Evolutionary conservation across 23 tunicate species (phyloP).

Genomic region (Ascidia mentula): DNA sequence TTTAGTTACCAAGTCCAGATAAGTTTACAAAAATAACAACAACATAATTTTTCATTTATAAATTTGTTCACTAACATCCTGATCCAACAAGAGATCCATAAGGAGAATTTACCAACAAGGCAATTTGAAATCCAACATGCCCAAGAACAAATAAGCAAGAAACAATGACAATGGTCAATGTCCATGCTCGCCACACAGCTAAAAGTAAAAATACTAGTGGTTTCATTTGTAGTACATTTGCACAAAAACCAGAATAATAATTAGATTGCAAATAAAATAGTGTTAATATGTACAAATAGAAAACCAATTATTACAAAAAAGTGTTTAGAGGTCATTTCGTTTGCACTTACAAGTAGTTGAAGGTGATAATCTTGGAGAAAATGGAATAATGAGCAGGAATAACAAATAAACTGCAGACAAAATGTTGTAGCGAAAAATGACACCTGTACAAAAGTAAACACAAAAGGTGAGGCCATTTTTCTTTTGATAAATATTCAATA

Average conservation of each 20-base stretch:
- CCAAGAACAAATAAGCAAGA: constrained; percentile 66
- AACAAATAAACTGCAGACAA: constrained; percentile 71
- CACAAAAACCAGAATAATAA: not conserved
- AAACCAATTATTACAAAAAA: too few relatives aligned
- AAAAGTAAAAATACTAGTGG: not conserved
- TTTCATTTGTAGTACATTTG: not conserved
- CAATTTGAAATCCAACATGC: constrained; percentile 76
- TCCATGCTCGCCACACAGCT: constrained; percentile 53
- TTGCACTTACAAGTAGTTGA: constrained; percentile 31
- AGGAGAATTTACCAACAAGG: constrained; percentile 46
- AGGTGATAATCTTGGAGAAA: constrained; percentile 39
- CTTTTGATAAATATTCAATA: too few relatives aligned
- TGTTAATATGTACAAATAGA: not conserved
- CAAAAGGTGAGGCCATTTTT: too few relatives aligned
- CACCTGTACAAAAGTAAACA: constrained; percentile 47
- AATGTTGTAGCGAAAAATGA: constrained; percentile 85
- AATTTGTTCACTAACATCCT: constrained; percentile 82
- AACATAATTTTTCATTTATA: too few relatives aligned
- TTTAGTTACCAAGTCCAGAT: too few relatives aligned
- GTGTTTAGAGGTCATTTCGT: too few relatives aligned
- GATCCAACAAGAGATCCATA: constrained; percentile 80
- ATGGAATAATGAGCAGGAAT: constrained; percentile 69
- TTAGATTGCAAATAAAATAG: too few relatives aligned
- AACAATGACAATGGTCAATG: constrained; percentile 18
- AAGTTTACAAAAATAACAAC: too few relatives aligned